Percentiles rank a stretch among this genome's conserved stretches.
Conservation (phyloP, 2,113 vertebrate species). For the Dipodomys spectabilis region DNA sequence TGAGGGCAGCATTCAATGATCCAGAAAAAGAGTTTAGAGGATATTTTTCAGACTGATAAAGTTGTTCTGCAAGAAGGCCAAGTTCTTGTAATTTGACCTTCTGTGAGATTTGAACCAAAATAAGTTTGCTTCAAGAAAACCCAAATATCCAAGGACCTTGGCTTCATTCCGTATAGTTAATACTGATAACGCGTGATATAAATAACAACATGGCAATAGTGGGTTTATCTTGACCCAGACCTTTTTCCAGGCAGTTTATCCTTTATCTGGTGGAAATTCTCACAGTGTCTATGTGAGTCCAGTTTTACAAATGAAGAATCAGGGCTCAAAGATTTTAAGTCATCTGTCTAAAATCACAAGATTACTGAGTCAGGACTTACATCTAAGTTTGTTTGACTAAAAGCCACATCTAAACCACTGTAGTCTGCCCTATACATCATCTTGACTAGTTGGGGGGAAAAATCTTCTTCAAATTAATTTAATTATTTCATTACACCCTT, state of each 20-base stretch:
- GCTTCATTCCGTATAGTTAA: not conserved
- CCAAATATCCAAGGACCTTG: not conserved
- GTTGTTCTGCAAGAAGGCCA: conserved; percentile 6
- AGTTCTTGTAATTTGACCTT: conserved; percentile 16
- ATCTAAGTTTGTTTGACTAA: not conserved
- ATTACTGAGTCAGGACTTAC: conserved; percentile 23
- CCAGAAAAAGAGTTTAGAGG: conserved; percentile 60
- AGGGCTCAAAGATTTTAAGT: conserved; percentile 1
- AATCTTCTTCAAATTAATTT: not conserved
- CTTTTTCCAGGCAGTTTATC: not conserved
- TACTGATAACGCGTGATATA: not conserved
- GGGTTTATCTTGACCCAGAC: not conserved
- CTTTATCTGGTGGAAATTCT: conserved; percentile 13
- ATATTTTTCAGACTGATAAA: conserved; percentile 59
- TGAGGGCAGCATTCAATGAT: conserved; percentile 40
- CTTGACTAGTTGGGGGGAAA: not conserved
- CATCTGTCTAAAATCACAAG: not conserved
- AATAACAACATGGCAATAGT: not conserved
- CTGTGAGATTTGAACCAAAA: not conserved
- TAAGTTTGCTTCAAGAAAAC: conserved; percentile 10
- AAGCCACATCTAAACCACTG: not conserved
- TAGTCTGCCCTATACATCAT: not conserved
- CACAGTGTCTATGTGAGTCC: not conserved
- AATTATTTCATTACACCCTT: not conserved
- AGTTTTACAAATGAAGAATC: not conserved